Evolutionary conservation across 1,140 invertebrate genomes (phyloP).

Genomic region (Sycophila sp.): DNA sequence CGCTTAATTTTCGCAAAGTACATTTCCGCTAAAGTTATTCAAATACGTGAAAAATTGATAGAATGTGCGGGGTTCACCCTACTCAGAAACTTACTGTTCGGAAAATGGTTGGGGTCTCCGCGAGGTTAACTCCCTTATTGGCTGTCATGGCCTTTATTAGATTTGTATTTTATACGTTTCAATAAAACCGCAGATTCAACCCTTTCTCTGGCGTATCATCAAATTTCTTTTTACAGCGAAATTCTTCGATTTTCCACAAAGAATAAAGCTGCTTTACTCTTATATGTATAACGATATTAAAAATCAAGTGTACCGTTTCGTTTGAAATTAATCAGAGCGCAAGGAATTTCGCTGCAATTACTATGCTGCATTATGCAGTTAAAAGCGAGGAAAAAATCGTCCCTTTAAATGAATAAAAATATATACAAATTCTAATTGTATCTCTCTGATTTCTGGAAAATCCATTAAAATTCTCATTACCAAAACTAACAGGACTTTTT

Average conservation of each 20-base stretch:
- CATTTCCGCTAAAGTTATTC: background rate
- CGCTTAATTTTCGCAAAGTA: background rate
- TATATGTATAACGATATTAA: background rate
- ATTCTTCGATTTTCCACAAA: background rate
- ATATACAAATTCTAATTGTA: too few species aligned
- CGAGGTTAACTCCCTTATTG: conserved; percentile 22
- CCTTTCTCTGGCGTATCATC: background rate
- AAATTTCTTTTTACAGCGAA: background rate
- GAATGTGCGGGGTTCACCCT: background rate
- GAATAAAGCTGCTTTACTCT: background rate
- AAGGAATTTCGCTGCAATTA: too few species aligned
- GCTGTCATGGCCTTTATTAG: conserved; percentile 25
- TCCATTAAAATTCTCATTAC: too few species aligned
- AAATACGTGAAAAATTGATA: conserved; percentile 18
- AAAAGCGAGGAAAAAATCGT: background rate
- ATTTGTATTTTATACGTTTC: conserved; percentile 30
- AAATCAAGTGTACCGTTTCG: too few species aligned
- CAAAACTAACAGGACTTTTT: background rate
- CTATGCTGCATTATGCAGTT: too few species aligned
- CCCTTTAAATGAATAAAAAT: too few species aligned
- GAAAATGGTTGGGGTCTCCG: conserved; percentile 10
- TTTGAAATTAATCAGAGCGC: too few species aligned
- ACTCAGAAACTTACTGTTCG: conserved; percentile 19
- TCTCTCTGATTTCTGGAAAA: background rate
- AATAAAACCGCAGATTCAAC: conserved; percentile 24